These are phyloP conservation scores for Gymnobelideus leadbeateri DNA, from an alignment of 2,113 vertebrate species.

Conservation along the genomic window DNA sequence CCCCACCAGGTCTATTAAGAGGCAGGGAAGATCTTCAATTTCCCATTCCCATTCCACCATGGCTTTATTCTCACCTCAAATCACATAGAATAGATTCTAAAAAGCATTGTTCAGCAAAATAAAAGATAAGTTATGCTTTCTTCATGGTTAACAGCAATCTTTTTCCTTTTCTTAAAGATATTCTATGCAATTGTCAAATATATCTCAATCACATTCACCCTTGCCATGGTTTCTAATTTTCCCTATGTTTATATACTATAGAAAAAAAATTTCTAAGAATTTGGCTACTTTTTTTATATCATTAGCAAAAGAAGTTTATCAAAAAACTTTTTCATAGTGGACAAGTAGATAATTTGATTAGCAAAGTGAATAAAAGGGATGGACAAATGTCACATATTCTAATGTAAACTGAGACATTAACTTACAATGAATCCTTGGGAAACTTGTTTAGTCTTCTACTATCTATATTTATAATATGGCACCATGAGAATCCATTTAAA, in stretches of 20 bases:
- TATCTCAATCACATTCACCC: background rate
- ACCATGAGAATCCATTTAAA: constrained; percentile 20
- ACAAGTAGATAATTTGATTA: background rate
- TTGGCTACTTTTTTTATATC: background rate
- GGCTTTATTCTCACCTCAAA: constrained; percentile 4
- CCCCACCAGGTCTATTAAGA: no score
- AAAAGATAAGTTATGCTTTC: background rate
- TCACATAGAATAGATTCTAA: background rate
- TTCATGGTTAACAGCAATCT: background rate
- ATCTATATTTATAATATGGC: constrained; percentile 17
- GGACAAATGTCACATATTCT: background rate
- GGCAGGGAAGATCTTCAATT: no score
- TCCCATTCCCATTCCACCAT: background rate
- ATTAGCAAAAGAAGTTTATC: background rate
- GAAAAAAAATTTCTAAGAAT: background rate
- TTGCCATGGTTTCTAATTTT: background rate
- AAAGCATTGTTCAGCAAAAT: background rate
- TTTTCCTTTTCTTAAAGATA: background rate
- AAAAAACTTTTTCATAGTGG: background rate
- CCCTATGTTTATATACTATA: background rate
- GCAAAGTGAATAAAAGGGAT: constrained; percentile 37
- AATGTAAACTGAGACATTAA: background rate
- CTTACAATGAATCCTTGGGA: constrained; percentile 14
- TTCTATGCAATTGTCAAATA: background rate
- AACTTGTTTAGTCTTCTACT: background rate